phyloP scores from a whole-genome alignment of 2,113 vertebrate species.

The Brachirus orientalis region DNA sequence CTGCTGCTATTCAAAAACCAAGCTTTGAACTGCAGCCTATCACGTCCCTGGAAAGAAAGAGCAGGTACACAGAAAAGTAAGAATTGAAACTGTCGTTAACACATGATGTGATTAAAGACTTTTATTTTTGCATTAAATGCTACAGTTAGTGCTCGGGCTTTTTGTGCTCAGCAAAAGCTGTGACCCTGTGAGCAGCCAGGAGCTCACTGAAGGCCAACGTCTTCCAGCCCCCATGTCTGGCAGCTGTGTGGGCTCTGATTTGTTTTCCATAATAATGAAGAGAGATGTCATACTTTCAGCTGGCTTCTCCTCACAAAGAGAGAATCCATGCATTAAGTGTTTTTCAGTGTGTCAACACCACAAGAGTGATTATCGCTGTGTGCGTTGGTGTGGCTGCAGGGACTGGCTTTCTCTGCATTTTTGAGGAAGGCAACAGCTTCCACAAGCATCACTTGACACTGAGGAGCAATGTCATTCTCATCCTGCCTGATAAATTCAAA shows the following conservation, averaged over 20 bases:
- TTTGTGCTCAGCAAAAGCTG: constrained; percentile 10
- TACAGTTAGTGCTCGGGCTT: not conserved
- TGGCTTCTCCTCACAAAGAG: constrained; percentile 60
- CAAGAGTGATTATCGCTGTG: constrained; percentile 60
- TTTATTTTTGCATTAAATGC: not conserved
- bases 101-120: constrained; percentile 13
- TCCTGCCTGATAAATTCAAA: not conserved
- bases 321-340: constrained; percentile 67
- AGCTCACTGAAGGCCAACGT: constrained; percentile 27
- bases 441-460: not conserved
- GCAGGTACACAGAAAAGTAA: not conserved
- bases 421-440: constrained; percentile 13
- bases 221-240: constrained; percentile 40
- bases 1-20: not conserved
- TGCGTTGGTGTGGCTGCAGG: constrained; percentile 16
- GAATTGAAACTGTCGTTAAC: not conserved
- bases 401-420: constrained; percentile 41
- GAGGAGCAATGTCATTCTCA: not conserved
- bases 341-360: constrained; percentile 68
- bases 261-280: constrained; percentile 72
- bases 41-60: not conserved
- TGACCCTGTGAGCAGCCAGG: constrained; percentile 19
- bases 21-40: not conserved
- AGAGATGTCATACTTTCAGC: constrained; percentile 56
- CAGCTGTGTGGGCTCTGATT: constrained; percentile 67